Base-by-base conservation (phyloP, 1,140 invertebrate genomes). In the Micrasema longulum region DNA sequence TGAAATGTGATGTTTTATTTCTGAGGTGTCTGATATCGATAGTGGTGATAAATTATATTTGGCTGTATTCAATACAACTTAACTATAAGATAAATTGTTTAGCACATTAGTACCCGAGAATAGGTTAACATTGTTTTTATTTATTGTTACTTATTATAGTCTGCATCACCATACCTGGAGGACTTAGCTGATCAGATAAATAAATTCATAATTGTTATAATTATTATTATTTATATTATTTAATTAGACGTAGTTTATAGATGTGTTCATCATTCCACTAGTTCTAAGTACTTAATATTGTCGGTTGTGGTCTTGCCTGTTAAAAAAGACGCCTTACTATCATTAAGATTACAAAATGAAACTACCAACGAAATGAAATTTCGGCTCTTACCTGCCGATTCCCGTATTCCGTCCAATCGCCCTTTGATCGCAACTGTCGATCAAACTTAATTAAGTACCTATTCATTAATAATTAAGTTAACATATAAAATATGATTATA, bases 221-320 rank as follows among this genome's bases (percentile, higher is more conserved):
- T n/a, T n/a, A n/a, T n/a, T n/a, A n/a, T n/a, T n/a, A n/a, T n/a
- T n/a, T n/a, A n/a, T n/a, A n/a, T 3, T 64, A 35, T 71, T 72
- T 66, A 52, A 74, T 55, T 65, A 68, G 67, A 36, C 20, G 35
- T 75, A 75, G 50, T 70, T 52, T 26, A 45, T 74, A 72, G 66
- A 72, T 69, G 73, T 75, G 73, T 75, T 75, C 73, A 68, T 75
- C 69, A 85, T 85, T 85, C 84, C 84, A 83, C 79, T 85, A 85
- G 82, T 75, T 79, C 74, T 84, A 85, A 84, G 83, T 85, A 85
- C 84, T 84, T 85, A 85, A 76, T 74, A 72, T 83, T 84, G 83
- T 84, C 83, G 84, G 84, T 85, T 85, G 84, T 85, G 84, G 83
- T 85, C 84, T 85, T 85, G 84, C 84, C 84, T 85, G 82, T 83